Evolutionary conservation across 2,113 vertebrate genomes (phyloP), one percentile per base, ranked within the genome.

Genomic region (Myrmophylax atrothorax): DNA sequence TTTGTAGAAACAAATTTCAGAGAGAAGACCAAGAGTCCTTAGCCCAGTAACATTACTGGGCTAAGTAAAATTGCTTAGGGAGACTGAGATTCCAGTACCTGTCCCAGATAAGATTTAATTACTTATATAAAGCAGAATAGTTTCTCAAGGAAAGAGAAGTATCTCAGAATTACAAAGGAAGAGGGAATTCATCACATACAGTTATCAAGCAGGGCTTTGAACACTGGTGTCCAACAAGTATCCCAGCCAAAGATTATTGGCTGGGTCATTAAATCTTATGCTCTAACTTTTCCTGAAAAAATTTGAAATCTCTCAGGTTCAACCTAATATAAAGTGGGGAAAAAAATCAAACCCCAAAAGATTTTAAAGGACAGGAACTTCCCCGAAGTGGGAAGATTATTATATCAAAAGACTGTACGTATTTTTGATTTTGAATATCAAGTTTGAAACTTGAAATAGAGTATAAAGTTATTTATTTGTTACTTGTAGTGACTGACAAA

Each of bases 61-160:
- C 70, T 94, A 89, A 70, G 40, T 77, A 64, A 95, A 97, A 94
- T 90, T 83, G 92, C 53, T 90, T 62, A 83, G 46, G 37, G 76
- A 96, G n/a, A 73, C 38, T 60, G n/a, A 95, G 70, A 95, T 91
- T 85, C 35, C 64, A 77, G 38, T 86, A 42, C 12, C 42, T 95
- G 94, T 28, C 85, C 90, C 83, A 96, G 92, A 93, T 95, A 93
- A 4, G 2, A 80, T 52, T 83, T 90, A 95, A 95, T 92, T 95
- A 90, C 85, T 84, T 95, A 52, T 6, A 59, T 78, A 95, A 94
- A 91, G 37, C 40, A 76, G 22, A 87, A 80, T 7, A 46, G 19
- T 85, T 94, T 88, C 82, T 62, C 62, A 88, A 92, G 15, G 37
- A 91, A 89, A 89, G 35, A 93, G 73, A 93, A 87, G 12, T 12